Evolutionary conservation across 1,140 invertebrate species (phyloP).

Genomic region (Neuroterus valhalla): DNA sequence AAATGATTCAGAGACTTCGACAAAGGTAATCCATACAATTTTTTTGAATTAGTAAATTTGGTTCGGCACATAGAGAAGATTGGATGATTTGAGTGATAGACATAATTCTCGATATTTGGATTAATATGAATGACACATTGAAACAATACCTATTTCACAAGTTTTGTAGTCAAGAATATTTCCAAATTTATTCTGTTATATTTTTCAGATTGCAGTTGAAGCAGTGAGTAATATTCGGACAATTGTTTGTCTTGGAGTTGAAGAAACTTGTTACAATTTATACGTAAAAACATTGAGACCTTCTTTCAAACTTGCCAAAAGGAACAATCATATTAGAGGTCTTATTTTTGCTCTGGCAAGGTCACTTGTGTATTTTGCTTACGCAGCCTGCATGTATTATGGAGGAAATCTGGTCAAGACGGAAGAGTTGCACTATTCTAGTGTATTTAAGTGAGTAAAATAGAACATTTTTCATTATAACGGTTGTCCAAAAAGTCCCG

Average conservation of each 20-base stretch:
- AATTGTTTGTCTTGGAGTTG: slow-evolving; percentile 83
- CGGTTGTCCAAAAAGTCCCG: too few species aligned
- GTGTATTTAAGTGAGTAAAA: slow-evolving; percentile 82
- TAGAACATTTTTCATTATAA: neutral
- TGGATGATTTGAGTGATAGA: too few species aligned
- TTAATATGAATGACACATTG: too few species aligned
- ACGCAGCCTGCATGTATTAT: slow-evolving; percentile 83
- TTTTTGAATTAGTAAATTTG: too few species aligned
- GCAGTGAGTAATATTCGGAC: slow-evolving; percentile 86
- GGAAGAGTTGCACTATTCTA: slow-evolving; percentile 76
- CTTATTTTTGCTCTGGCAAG: slow-evolving; percentile 83
- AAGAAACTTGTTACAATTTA: slow-evolving; percentile 79
- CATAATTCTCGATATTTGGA: too few species aligned
- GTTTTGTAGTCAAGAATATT: too few species aligned
- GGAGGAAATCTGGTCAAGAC: slow-evolving; percentile 83
- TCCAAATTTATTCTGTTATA: neutral
- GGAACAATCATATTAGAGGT: slow-evolving; percentile 80
- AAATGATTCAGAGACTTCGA: slow-evolving; percentile 78
- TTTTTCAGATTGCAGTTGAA: slow-evolving; percentile 82
- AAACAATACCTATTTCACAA: too few species aligned
- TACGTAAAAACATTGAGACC: slow-evolving; percentile 78
- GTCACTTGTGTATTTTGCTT: slow-evolving; percentile 85
- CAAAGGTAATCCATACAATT: too few species aligned
- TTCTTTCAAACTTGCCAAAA: slow-evolving; percentile 74
- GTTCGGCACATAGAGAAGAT: too few species aligned